Base-by-base conservation (phyloP, 1,140 invertebrate species). In the Lineus longissimus region DNA sequence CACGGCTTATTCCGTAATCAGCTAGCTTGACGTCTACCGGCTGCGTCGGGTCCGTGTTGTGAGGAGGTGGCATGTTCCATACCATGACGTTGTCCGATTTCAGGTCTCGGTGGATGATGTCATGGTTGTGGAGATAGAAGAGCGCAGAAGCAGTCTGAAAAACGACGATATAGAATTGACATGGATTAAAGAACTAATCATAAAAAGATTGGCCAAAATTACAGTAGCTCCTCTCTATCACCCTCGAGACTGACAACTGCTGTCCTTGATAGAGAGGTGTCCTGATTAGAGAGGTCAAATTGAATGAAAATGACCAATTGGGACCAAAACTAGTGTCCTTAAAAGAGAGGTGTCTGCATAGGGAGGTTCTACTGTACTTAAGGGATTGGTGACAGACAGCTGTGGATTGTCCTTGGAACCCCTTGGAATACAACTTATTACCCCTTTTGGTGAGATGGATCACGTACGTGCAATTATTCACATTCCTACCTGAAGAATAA, bases 81-180 rank as follows among this genome's bases (percentile, higher is more conserved):
- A 98, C 94, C 1, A 99, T 79, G 54, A 99, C 94, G 84, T 99
- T 99, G 78, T 99, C 96, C 0, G 94, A 94, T 84, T 99, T 99
- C 0, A 99, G 84, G 83, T 99, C 97, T 22, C 85, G 84, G 78
- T 99, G 98, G 61, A 99, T 96, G 2, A 99, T 95, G 64, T 91
- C 88, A 62, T 93, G 88, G 25, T 91, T 88, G 83, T 99, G 97
- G 2, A 99, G 84, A 82, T 98, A 99, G 77, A 97, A 94, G 19
- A 99, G 85, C 1, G 96, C 95, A 75, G 93, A 90, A 0, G 94
- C 92, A 9, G 95, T 89, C 85, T 89, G 73, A 4, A 78, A 65
- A n/a, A n/a, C n/a, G n/a, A n/a, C n/a, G n/a, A n/a, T n/a, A 72
- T 66, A 56, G 40, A 65, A 29, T 54, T 40, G 1, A 19, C 15